These are phyloP conservation scores for Pardalotus punctatus DNA, from an alignment of 2,113 vertebrate genomes.

Conservation along the genomic window DNA sequence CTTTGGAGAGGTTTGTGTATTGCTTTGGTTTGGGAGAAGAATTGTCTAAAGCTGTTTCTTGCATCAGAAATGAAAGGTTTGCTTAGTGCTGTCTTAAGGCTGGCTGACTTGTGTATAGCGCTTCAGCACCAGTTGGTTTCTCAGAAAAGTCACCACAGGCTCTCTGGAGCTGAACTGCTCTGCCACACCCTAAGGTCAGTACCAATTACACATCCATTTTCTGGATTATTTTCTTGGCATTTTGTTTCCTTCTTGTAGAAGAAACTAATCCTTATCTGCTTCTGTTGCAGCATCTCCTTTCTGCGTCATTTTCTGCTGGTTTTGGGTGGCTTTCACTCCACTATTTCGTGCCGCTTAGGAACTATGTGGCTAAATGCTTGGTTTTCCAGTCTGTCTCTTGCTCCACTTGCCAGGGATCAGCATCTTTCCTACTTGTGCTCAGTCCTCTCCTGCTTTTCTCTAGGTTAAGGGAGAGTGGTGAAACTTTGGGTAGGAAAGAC, in stretches of 20 bases:
- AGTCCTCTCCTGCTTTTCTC: neutral
- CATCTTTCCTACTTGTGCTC: neutral
- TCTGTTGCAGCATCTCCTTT: neutral
- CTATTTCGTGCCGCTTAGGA: neutral
- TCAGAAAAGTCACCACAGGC: neutral
- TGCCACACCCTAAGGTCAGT: neutral
- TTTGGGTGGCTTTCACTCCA: neutral
- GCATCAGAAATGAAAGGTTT: neutral
- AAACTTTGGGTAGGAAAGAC: neutral
- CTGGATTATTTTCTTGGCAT: neutral
- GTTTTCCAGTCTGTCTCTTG: neutral
- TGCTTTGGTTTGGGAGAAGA: neutral
- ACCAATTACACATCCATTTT: rapidly evolving
- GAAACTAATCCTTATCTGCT: neutral
- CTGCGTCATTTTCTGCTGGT: rapidly evolving
- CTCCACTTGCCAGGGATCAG: neutral
- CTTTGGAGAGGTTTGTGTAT: neutral
- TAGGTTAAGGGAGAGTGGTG: neutral
- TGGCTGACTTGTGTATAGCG: neutral
- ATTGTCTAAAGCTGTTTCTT: neutral
- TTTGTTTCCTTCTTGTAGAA: neutral
- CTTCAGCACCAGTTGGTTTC: neutral
- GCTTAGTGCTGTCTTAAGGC: neutral
- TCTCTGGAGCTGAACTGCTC: neutral
- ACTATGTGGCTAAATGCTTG: neutral